A percentile compares a stretch with the other conserved stretches of the same genome.
phyloP scores from a whole-genome alignment of 2,113 vertebrate species.

The Romanogobio albipinnatus region DNA sequence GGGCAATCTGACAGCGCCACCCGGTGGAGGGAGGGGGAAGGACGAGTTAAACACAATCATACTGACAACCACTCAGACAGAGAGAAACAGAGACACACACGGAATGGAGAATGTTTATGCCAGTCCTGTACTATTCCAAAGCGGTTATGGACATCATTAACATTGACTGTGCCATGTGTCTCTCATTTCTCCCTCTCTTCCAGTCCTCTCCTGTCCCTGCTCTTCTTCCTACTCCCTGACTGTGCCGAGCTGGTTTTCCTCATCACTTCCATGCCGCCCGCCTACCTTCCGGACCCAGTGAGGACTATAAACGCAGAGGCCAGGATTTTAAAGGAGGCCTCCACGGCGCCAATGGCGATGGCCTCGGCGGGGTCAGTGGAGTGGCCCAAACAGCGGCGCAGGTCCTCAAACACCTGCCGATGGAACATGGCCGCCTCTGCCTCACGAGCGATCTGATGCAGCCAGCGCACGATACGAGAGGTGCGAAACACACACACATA shows the following conservation, averaged over 20 bases:
- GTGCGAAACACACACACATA: constrained; percentile 44
- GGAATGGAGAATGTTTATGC: background rate
- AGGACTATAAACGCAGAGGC: constrained; percentile 94
- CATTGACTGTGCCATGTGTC: background rate
- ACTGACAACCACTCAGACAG: constrained; percentile 38
- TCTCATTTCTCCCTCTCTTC: constrained; percentile 46
- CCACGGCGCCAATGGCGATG: constrained; percentile 93
- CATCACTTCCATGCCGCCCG: constrained; percentile 40
- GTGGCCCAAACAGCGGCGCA: constrained; percentile 86
- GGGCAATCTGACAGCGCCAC: constrained; percentile 85
- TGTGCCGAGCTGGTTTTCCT: background rate
- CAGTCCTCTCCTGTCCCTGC: constrained; percentile 72
- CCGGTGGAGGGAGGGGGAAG: constrained; percentile 55
- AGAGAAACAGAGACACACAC: constrained; percentile 48
- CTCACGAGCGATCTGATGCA: constrained; percentile 93
- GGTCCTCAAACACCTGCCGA: constrained; percentile 97
- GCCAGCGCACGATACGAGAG: background rate
- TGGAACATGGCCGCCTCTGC: constrained; percentile 99
- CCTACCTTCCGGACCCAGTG: constrained; percentile 98
- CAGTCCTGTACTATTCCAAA: background rate
- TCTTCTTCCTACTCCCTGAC: constrained; percentile 46
- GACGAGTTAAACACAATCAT: constrained; percentile 66
- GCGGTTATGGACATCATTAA: background rate
- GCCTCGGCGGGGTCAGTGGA: constrained; percentile 89
- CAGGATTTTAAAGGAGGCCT: constrained; percentile 98